Evolutionary conservation across 2,888 invertebrate species (phyloP), one percentile per base, ranked within the genome.

Genomic region (Eurytoma adleriae): DNA sequence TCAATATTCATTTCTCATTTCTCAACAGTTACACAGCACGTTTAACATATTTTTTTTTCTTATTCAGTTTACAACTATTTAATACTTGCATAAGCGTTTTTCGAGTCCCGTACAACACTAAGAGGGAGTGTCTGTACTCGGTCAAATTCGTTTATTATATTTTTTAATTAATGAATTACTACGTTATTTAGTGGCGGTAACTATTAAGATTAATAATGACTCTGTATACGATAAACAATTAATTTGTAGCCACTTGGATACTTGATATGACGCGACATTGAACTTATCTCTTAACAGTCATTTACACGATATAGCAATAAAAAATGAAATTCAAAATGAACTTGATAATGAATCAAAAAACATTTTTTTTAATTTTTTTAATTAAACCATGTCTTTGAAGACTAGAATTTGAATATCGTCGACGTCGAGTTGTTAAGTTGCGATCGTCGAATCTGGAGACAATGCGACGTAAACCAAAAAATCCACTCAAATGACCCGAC

Each of bases 21-120:
- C 27, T 68, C 62, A 74, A 27, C 62, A 78, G 68, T 75, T 78
- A 75, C 75, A 81, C 78, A 74, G 61, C 75, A 81, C 64, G 74
- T 75, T 79, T 73, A 82, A 79, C 62, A 79, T 76, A 79, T 77
- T 80, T 72, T 67, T 50, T 69, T 73, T 70, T 61, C 70, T 67
- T 73, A 70, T 50, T 71, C 59, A 50, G 61, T 78, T 77, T 68
- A 73, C 67, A 76, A 82, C 71, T 82, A 68, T 78, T 70, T 78
- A 70, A 82, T 81, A 82, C 70, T 79, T 78, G 78, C 75, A 20
- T 82, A 82, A 82, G 82, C 81, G 81, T 82, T 82, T 82, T 79
- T 72, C 76, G 40, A 79, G 75, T 82, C 76, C 81, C 79, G n/a
- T 73, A 80, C 64, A 71, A 80, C 70, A 82, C 66, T 80, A 59